Conservation (phyloP, 92 coral and sea anemone genomes). For the Phymanthus crucifer region DNA sequence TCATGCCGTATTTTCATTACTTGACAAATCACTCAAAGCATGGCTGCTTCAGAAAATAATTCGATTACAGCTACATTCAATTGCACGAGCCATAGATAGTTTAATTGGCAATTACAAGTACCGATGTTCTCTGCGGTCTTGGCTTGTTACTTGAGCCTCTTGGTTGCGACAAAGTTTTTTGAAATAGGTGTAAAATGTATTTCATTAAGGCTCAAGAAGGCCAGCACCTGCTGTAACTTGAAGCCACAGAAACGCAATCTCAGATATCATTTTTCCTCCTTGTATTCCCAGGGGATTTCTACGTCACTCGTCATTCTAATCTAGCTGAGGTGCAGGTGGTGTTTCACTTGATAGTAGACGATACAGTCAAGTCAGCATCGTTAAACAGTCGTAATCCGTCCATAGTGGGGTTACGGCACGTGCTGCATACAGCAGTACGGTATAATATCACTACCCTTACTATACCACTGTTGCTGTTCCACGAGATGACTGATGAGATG, state of each 20-base stretch:
- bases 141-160: too few relatives aligned
- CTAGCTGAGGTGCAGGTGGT: slow-evolving; percentile 92
- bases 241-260: neutral
- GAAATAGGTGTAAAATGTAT: too few relatives aligned
- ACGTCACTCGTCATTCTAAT: slow-evolving; percentile 93
- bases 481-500: slow-evolving; percentile 99
- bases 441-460: slow-evolving; percentile 88
- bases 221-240: too few relatives aligned
- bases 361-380: slow-evolving; percentile 73
- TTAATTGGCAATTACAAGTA: too few relatives aligned
- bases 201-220: too few relatives aligned
- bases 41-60: too few relatives aligned
- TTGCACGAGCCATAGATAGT: too few relatives aligned
- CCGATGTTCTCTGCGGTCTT: too few relatives aligned
- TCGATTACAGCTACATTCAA: too few relatives aligned
- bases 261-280: neutral
- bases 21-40: too few relatives aligned
- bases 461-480: slow-evolving; percentile 81
- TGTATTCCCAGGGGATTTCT: slow-evolving; percentile 74
- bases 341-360: slow-evolving; percentile 91
- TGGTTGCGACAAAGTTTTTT: too few relatives aligned
- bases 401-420: slow-evolving; percentile 82
- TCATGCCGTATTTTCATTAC: too few relatives aligned
- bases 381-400: slow-evolving; percentile 88
- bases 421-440: slow-evolving; percentile 90